These are phyloP conservation scores for Drosophila guanche DNA, from an alignment of 1,140 invertebrate genomes.

Conservation along the genomic window DNA sequence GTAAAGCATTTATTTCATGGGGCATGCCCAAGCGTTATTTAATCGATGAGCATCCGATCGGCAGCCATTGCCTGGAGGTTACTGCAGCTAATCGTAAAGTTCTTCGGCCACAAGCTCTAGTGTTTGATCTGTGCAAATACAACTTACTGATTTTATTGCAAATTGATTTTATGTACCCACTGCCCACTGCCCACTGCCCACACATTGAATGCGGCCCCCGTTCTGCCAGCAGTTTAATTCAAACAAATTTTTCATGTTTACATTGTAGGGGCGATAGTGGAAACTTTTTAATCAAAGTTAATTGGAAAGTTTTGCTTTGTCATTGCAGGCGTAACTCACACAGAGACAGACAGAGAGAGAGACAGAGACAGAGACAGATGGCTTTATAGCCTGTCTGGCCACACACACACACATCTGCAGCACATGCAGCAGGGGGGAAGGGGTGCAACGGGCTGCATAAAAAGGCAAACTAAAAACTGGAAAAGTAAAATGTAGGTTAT, in stretches of 20 bases:
- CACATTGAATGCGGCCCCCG: too few relatives aligned
- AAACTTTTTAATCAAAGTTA: conserved; percentile 82
- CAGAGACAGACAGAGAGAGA: conserved; percentile 24
- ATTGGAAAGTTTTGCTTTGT: conserved; percentile 82
- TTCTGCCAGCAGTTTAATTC: conserved; percentile 61
- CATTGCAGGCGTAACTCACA: conserved; percentile 64
- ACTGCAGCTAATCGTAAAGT: conserved; percentile 22
- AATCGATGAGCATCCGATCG: conserved; percentile 7
- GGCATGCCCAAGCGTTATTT: conserved; percentile 8
- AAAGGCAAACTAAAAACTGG: conserved; percentile 77
- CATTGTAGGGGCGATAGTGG: conserved; percentile 79
- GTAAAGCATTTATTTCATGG: conserved; percentile 43
- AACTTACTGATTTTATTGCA: conserved; percentile 81
- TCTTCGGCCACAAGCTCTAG: not conserved
- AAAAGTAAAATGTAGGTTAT: conserved; percentile 81
- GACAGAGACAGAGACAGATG: conserved; percentile 40
- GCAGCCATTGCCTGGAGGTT: too few relatives aligned
- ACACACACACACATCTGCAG: conserved; percentile 19
- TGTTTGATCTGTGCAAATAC: conserved; percentile 70
- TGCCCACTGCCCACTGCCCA: too few relatives aligned
- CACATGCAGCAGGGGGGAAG: not conserved
- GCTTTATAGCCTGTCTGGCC: conserved; percentile 41
- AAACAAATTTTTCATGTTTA: conserved; percentile 82
- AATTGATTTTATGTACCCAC: conserved; percentile 74
- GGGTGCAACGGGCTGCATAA: conserved; percentile 47